phyloP scores from a whole-genome alignment of 2,113 vertebrate genomes.

The Salminus brasiliensis region DNA sequence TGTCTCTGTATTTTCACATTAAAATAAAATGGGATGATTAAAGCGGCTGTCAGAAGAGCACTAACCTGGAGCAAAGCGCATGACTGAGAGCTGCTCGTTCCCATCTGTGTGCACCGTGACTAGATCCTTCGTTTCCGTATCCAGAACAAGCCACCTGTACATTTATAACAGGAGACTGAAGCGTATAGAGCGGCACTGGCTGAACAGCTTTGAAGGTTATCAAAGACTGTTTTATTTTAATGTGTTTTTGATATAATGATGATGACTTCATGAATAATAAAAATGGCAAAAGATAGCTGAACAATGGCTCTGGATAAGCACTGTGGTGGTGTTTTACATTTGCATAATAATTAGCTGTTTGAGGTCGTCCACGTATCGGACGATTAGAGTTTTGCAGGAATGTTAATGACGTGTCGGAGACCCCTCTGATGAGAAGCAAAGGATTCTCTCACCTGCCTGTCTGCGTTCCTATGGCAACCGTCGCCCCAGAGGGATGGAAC shows the following conservation, averaged over 20 bases:
- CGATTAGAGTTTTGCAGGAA: slow-evolving; percentile 38
- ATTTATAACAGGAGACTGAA: slow-evolving; percentile 6
- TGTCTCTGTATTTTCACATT: background rate
- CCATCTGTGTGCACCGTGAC: slow-evolving; percentile 98
- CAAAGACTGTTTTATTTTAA: background rate
- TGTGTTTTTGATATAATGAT: slow-evolving; percentile 25
- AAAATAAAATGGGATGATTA: background rate
- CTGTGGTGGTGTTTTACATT: slow-evolving; percentile 29
- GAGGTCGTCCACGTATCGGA: slow-evolving; percentile 18
- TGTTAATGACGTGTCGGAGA: slow-evolving; percentile 39
- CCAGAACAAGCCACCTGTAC: slow-evolving; percentile 96
- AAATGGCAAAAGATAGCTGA: slow-evolving; percentile 15
- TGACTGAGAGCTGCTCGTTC: slow-evolving; percentile 94
- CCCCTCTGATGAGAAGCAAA: slow-evolving; percentile 21
- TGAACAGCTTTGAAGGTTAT: slow-evolving; percentile 2
- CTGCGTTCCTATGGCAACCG: slow-evolving; percentile 92
- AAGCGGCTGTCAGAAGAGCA: background rate
- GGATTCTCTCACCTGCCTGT: slow-evolving; percentile 86
- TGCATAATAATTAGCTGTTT: slow-evolving; percentile 46
- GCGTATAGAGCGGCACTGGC: background rate
- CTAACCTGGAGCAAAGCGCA: slow-evolving; percentile 93
- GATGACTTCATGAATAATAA: slow-evolving; percentile 29
- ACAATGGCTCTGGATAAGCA: slow-evolving; percentile 21
- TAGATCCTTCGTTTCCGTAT: slow-evolving; percentile 95
- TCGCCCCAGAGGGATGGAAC: slow-evolving; percentile 92